Evolutionary conservation across 2,797 vertebrate species (phyloP), one percentile per base, ranked within the genome.

Genomic region (Phylloscopus collybita): DNA sequence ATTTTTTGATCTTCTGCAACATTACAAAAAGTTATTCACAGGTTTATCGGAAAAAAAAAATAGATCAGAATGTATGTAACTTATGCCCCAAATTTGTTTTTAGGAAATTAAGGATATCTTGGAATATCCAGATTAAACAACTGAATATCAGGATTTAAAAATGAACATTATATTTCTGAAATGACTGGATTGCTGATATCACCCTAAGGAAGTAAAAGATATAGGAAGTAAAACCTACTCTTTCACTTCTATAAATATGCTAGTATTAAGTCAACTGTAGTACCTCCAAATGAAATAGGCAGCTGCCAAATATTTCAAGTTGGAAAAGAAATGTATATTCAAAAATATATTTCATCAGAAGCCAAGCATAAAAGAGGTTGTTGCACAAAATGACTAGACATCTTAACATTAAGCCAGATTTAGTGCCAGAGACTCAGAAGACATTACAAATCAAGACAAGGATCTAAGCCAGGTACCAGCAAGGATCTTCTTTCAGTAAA

Each of bases 1-100:
- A 50, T 66, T 78, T 9, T 47, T 75, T 56, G 13, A 71, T 79
- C 21, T 53, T 8, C 23, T 4, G 18, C 12, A 38, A 8, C 18
- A 4, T 65, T 29, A 21, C 5, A 42, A 60, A 4, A 9, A 60
- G 70, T 86, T 60, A 64, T 40, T 45, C 42, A 29, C 3, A 34
- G 6, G 0, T 0, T 53, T 65, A 0, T 34, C 23, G 36, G 32
- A 22, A 70, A 64, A 85, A 67, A 40, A 40, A n/a, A 1, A 10
- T n/a, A 19, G 53, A 26, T 3, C 5, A 51, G 19, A 50, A 66
- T 2, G 0, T 16, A 20, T 27, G 7, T 21, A 88, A 54, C 4
- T 47, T 70, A 22, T 22, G 13, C 1, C 22, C 49, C 14, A 51
- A n/a, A 51, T 67, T 81, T 65, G 1, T 45, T 82, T 82, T 80